Evolutionary conservation across 1,140 invertebrate species (phyloP), one percentile per base, ranked within the genome.

Genomic region (Hyles euphorbiae): DNA sequence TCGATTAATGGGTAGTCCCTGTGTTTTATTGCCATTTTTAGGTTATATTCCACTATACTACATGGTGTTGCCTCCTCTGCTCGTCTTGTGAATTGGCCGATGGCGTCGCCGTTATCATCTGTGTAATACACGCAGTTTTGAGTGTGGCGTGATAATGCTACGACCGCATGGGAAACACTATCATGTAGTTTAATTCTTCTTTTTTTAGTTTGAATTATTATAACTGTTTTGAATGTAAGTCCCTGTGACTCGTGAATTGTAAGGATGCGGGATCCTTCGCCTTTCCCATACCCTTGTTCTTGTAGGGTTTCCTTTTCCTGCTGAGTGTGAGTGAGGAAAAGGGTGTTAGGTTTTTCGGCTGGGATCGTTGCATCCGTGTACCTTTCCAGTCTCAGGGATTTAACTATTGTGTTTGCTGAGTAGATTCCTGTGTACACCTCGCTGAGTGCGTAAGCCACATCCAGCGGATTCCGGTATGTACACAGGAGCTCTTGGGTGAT

Each of bases 381-480:
- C 36, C 4, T 40, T 40, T 40, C 36, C 36, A 40, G 8, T 40
- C 36, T 8, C 8, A 40, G 4, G 36, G 36, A 40, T 5, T 40
- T 5, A 5, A 40, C 36, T 5, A 5, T 5, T 5, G 36, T 40
- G 2, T 40, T 33, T 8, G 59, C 11, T 3, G 47, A 32, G 47
- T 44, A 58, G 8, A 61, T 68, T 5, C 64, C 33, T 5, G 34
- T 36, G 57, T 40, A 40, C 1, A 40, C 36, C 36, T 40, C 36
- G 8, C 36, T 40, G 4, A 40, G 36, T 5, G 8, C 36, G 8
- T 74, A 72, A 0, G 0, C 2, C 9, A 70, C 50, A 7, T 22
- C n/a, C 56, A 77, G 72, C 7, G 68, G 63, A 43, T 77, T 70
- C 34, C 74, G 72, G 46, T 74, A 72, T 0, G 59, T 40, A 8